Evolutionary conservation across 2,797 vertebrate genomes (phyloP).

Genomic region (Falco novaeseelandiae): DNA sequence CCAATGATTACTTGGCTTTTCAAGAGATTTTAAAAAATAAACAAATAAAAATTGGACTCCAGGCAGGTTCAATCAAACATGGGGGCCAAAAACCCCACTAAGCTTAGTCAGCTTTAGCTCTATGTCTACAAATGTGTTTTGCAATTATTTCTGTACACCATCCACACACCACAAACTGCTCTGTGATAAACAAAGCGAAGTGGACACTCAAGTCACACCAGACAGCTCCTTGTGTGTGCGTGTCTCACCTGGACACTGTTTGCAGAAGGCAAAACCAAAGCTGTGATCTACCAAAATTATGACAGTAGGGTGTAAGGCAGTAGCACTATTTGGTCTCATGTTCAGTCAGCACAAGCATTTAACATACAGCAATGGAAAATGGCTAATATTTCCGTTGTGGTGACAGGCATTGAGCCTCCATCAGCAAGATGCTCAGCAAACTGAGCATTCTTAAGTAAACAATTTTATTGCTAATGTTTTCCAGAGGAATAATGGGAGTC

Average conservation of each 20-base stretch:
- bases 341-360: neutral
- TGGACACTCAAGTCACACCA: neutral
- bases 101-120: neutral
- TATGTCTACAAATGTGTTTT: neutral
- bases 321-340: rapidly evolving
- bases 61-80: neutral
- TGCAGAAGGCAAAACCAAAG: neutral
- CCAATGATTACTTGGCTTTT: neutral
- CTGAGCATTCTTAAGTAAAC: neutral
- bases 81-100: rapidly evolving
- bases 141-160: neutral
- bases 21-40: neutral
- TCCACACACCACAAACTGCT: neutral
- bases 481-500: neutral
- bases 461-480: neutral
- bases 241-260: neutral
- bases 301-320: neutral
- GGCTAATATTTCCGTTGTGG: neutral
- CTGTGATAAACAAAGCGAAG: neutral
- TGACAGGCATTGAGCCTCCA: neutral
- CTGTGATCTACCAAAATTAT: rapidly evolving
- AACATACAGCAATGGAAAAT: neutral
- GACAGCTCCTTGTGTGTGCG: rapidly evolving
- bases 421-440: neutral
- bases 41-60: neutral